A percentile compares a stretch with the other conserved stretches of the same genome.
phyloP scores from a whole-genome alignment of 1,140 invertebrate species.

The Ceratitis capitata region DNA sequence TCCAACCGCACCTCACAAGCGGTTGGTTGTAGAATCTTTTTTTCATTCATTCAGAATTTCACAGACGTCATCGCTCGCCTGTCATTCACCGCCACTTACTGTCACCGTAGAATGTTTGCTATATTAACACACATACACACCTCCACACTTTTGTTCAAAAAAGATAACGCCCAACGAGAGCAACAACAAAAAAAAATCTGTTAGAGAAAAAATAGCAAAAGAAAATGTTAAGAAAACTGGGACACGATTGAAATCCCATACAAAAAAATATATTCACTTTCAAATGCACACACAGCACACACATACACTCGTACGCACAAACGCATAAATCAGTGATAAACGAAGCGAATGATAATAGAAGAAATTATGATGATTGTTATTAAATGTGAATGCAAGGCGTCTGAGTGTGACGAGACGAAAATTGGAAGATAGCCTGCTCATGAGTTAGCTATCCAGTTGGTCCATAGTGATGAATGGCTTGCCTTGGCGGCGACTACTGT shows the following conservation, averaged over 20 bases:
- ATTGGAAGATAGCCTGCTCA: too few species aligned
- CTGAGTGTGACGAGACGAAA: neutral
- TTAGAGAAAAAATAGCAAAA: neutral
- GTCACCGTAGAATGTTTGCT: neutral
- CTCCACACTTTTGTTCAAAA: neutral
- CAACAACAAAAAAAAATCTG: neutral
- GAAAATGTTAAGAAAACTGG: neutral
- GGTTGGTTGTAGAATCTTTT: neutral
- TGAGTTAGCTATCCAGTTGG: too few species aligned
- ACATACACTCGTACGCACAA: neutral
- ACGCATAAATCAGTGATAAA: neutral
- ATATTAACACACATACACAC: too few species aligned
- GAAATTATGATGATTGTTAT: slow-evolving; percentile 27
- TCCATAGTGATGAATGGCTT: neutral
- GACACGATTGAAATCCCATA: slow-evolving; percentile 5
- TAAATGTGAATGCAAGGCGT: neutral
- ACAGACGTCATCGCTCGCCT: slow-evolving; percentile 13
- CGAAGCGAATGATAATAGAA: slow-evolving; percentile 3
- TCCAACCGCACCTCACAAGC: neutral
- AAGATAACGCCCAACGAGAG: neutral
- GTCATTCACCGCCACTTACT: neutral
- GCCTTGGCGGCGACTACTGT: neutral
- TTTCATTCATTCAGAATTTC: slow-evolving; percentile 15
- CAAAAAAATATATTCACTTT: neutral
- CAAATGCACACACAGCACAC: neutral